Conservation (phyloP, 92 coral and sea anemone species). For the Siderastrea siderea region DNA sequence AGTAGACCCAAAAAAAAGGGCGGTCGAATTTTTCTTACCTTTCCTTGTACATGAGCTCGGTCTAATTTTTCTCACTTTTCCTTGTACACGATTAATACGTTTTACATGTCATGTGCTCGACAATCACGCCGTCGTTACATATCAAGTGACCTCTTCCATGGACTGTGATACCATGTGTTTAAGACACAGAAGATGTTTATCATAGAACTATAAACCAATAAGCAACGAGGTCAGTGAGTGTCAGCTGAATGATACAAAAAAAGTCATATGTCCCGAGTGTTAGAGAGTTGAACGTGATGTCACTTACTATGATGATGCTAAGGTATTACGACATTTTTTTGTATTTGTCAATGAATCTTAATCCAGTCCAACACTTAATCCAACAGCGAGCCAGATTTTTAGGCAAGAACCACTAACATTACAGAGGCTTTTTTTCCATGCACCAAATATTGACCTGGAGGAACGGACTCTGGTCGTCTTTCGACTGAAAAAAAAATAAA, state of each 20-base stretch:
- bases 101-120: background rate
- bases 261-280: constrained; percentile 16
- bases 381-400: too few species aligned
- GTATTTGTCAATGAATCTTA: too few species aligned
- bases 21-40: too few species aligned
- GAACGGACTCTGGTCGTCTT: too few species aligned
- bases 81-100: background rate
- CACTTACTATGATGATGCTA: constrained; percentile 4
- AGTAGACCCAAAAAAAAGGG: too few species aligned
- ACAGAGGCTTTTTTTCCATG: too few species aligned
- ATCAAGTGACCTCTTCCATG: background rate
- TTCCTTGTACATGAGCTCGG: too few species aligned
- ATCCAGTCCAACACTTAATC: too few species aligned
- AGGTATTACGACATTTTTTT: constrained; percentile 3
- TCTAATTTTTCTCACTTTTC: too few species aligned
- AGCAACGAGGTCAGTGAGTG: background rate
- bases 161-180: constrained; percentile 12
- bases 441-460: too few species aligned
- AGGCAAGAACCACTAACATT: too few species aligned
- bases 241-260: constrained; percentile 6
- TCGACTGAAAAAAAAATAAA: too few species aligned
- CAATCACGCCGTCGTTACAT: background rate
- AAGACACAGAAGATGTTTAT: background rate
- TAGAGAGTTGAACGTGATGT: background rate
- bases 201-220: constrained; percentile 18